These are phyloP conservation scores for Lepidonotus clava DNA, from an alignment of 2,888 invertebrate genomes.

Conservation along the genomic window DNA sequence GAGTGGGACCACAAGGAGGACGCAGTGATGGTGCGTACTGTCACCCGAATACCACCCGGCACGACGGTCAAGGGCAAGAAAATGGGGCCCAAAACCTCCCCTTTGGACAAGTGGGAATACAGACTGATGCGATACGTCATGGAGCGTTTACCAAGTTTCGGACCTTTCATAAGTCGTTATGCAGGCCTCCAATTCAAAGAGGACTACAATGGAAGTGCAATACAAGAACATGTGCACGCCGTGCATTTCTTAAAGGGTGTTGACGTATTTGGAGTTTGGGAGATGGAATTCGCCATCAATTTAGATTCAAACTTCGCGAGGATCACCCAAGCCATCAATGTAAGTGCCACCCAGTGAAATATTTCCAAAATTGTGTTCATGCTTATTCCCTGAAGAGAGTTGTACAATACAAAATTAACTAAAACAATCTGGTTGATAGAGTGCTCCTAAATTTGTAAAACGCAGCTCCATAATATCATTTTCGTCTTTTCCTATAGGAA, in stretches of 20 bases:
- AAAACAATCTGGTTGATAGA: no score
- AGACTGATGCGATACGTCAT: neutral
- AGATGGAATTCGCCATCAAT: neutral
- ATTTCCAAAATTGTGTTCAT: no score
- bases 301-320: neutral
- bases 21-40: neutral
- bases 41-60: neutral
- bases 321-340: neutral
- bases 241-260: neutral
- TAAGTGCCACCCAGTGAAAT: neutral
- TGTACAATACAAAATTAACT: no score
- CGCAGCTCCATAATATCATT: no score
- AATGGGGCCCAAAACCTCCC: neutral
- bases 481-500: no score
- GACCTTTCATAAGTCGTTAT: neutral
- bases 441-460: no score
- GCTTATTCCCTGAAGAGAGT: no score
- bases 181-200: neutral
- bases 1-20: slow-evolving; percentile 2
- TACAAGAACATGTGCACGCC: neutral
- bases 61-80: neutral
- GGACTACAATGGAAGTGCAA: neutral
- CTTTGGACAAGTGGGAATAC: neutral
- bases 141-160: neutral
- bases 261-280: neutral